phyloP scores from a whole-genome alignment of 2,797 vertebrate species.

The Paguma larvata region DNA sequence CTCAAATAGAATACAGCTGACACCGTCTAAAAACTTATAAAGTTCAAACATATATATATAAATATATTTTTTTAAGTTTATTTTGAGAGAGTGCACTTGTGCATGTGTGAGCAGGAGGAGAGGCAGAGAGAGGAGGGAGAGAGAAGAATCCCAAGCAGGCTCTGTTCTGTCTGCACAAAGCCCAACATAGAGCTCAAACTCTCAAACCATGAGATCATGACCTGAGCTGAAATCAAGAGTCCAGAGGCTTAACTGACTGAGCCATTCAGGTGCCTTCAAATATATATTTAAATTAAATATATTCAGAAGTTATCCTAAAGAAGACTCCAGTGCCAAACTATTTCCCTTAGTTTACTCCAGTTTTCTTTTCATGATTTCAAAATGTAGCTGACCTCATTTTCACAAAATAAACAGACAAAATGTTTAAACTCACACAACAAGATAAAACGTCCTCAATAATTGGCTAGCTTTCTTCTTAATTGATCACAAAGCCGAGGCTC shows the following conservation, averaged over 20 bases:
- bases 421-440: not conserved
- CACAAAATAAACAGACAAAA: not conserved
- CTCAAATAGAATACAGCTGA: not conserved
- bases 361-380: not conserved
- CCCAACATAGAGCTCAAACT: too few species aligned
- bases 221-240: too few species aligned
- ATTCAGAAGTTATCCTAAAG: not conserved
- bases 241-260: too few species aligned
- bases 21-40: not conserved
- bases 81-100: too few species aligned
- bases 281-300: not conserved
- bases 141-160: too few species aligned
- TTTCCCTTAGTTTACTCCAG: not conserved
- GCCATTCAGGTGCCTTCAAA: not conserved
- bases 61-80: too few species aligned
- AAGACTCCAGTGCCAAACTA: not conserved
- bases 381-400: not conserved
- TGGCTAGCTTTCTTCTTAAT: not conserved
- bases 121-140: too few species aligned
- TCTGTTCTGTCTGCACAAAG: too few species aligned
- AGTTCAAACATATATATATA: not conserved
- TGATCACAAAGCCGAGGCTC: not conserved
- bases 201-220: too few species aligned
- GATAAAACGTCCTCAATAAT: not conserved
- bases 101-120: too few species aligned